Conservation (phyloP, 1,140 invertebrate species). For the Pogonus chalceus region DNA sequence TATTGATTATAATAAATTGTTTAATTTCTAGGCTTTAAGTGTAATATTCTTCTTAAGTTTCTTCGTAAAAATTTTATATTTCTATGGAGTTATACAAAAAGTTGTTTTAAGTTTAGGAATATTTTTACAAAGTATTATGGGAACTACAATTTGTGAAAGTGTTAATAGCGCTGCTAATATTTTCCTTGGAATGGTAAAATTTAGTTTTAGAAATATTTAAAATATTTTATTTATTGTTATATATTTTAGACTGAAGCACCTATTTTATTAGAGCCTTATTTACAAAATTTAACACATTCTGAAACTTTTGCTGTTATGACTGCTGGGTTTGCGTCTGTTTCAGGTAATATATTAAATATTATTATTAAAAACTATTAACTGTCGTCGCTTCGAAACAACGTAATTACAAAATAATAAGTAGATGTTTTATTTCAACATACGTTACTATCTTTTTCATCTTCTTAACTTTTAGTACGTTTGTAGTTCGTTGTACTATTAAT, state of each 20-base stretch:
- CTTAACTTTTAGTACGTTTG: no score
- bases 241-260: conserved; percentile 74
- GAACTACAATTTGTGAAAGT: conserved; percentile 86
- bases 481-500: no score
- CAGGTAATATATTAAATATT: conserved; percentile 44
- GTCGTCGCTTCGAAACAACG: no score
- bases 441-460: no score
- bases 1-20: conserved; percentile 14
- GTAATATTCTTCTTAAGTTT: conserved; percentile 90
- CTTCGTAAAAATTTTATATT: conserved; percentile 77
- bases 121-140: conserved; percentile 59
- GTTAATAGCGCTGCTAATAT: conserved; percentile 83
- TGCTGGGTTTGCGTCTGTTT: conserved; percentile 89
- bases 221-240: conserved; percentile 16
- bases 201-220: not conserved
- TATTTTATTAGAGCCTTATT: conserved; percentile 76
- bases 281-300: conserved; percentile 72
- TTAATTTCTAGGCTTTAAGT: conserved; percentile 54
- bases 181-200: conserved; percentile 74
- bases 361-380: conserved; percentile 10
- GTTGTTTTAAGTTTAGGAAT: conserved; percentile 76
- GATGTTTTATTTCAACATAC: no score
- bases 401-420: no score
- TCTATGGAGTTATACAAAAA: conserved; percentile 78
- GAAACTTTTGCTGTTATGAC: conserved; percentile 90